These are phyloP conservation scores for Uropsilus gracilis DNA, from an alignment of 2,113 vertebrate species.

Conservation along the genomic window DNA sequence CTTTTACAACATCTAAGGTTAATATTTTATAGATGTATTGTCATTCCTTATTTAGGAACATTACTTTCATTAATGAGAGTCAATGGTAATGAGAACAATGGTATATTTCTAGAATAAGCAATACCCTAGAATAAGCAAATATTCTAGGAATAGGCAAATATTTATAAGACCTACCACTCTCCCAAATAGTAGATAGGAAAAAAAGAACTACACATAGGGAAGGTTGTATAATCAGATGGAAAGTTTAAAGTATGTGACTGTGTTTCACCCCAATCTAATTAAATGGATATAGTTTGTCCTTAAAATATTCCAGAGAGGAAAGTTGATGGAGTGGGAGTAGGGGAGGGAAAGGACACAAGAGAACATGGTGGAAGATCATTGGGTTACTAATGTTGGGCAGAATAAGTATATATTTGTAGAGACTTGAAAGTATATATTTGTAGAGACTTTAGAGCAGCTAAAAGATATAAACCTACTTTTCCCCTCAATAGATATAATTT, in stretches of 20 bases:
- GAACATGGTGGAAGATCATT: too few relatives aligned
- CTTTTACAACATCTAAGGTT: background rate
- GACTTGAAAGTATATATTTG: too few relatives aligned
- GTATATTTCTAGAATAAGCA: too few relatives aligned
- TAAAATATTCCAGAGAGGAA: background rate
- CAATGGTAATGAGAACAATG: background rate
- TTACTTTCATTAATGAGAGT: background rate
- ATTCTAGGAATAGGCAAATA: background rate
- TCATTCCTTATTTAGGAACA: conserved; percentile 17
- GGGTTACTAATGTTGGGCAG: too few relatives aligned
- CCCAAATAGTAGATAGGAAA: background rate
- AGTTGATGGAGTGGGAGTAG: too few relatives aligned
- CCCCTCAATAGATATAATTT: too few relatives aligned
- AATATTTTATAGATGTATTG: background rate
- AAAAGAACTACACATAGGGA: background rate
- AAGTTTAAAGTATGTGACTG: background rate
- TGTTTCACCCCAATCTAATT: background rate
- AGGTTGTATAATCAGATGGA: background rate
- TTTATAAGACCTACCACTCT: background rate
- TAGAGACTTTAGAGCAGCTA: too few relatives aligned
- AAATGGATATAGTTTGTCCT: background rate
- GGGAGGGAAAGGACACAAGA: too few relatives aligned
- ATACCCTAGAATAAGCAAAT: too few relatives aligned
- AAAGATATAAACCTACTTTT: too few relatives aligned
- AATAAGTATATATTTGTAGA: too few relatives aligned